Evolutionary conservation across 2,888 invertebrate species (phyloP), one percentile per base, ranked within the genome.

Genomic region (Cremastobaeus sp.): DNA sequence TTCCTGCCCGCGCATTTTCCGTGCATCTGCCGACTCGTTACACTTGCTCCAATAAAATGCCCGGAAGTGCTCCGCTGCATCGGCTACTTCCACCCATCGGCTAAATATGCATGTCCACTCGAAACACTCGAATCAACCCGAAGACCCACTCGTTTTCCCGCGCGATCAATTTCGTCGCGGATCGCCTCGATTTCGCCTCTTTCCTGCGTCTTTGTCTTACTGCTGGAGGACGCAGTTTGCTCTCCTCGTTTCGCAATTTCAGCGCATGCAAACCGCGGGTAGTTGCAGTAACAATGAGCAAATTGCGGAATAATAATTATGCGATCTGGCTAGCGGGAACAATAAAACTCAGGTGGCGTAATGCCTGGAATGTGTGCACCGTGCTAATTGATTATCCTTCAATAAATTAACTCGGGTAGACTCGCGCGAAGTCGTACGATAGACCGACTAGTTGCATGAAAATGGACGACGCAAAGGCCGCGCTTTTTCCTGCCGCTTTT

Each of bases 1-100:
- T 65, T 64, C 43, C 64, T 55, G 43, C 9, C 43, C 21, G 57
- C 57, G 35, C 57, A 57, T 57, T 60, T 54, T 45, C 32, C 25
- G 17, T 52, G 50, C 41, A 52, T 14, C 30, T 15, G 9, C 4
- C 32, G 9, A 32, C 43, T 41, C 37, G 50, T 50, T 30, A 14
- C 39, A 41, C 9, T 35, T 35, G 32, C 34, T 34, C 1, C 18
- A 48, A 17, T 47, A 34, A 34, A 15, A 47, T 5, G 12, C 11
- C 6, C 20, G 14, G 11, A 50, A 30, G 47, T 47, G 47, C 15
- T 20, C 30, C n/a, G n/a, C n/a, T n/a, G n/a, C n/a, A n/a, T n/a
- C n/a, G n/a, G n/a, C n/a, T n/a, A n/a, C n/a, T n/a, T n/a, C n/a
- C n/a, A n/a, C n/a, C n/a, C n/a, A n/a, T n/a, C n/a, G n/a, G n/a